Evolutionary conservation across 1,140 invertebrate genomes (phyloP), one percentile per base, ranked within the genome.

Genomic region (Caenorhabditis brenneri): DNA sequence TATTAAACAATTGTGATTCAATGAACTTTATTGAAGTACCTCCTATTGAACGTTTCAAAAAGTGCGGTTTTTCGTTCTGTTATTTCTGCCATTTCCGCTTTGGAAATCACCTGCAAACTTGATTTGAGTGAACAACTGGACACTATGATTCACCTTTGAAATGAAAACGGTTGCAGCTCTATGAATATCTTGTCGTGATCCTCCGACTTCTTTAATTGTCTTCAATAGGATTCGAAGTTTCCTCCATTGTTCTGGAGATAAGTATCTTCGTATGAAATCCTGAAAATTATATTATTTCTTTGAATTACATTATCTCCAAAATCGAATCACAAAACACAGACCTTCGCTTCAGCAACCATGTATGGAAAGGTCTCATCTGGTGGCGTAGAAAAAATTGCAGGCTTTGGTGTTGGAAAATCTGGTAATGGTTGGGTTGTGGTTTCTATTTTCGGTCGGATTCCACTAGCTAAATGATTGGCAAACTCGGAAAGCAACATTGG

Each of bases 171-270:
- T 69, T 48, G 60, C 81, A 48, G 81, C 51, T 51, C 81, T 0
- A 42, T 55, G 60, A 31, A 42, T 46, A 82, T 82, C 81, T 1
- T 48, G 19, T 33, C 60, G 33, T 29, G 81, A 65, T 15, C 81
- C 81, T 42, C 81, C 81, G 22, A 82, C 51, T 51, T 80, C 79
- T 31, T 80, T 80, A 0, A 83, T 69, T 16, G 69, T 83, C n/a
- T 53, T 29, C 33, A 83, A 48, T 0, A 83, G 58, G 19, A 65
- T 65, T 65, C 65, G 39, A 4, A 83, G 53, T n/a, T 48, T 65
- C 15, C 65, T 22, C 82, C 82, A 83, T 33, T 83, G 60, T 9
- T 83, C 58, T 12, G 51, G 48, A 2, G 69, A 74, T 12, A 83
- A 24, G 33, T 83, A 83, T 48, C 65, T n/a, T 3, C 49, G 51